These are phyloP conservation scores for Lycocerus yunnanus DNA, from an alignment of 2,888 invertebrate species.

Conservation along the genomic window DNA sequence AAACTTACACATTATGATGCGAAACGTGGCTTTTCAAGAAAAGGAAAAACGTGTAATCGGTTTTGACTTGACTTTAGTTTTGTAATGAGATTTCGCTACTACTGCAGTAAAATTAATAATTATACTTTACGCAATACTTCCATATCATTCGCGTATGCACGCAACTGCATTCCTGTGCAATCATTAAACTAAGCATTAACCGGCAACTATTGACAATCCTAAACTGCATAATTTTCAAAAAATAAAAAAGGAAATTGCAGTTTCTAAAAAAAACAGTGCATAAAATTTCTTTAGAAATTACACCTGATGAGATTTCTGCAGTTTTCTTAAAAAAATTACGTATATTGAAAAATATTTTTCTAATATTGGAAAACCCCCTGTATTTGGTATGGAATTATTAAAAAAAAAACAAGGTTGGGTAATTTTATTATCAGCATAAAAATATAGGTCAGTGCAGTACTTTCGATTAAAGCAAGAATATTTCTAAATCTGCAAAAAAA, in stretches of 20 bases:
- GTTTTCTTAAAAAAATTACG: no score
- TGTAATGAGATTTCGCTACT: background rate
- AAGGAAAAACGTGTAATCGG: background rate
- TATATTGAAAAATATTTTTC: no score
- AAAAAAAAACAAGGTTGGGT: background rate
- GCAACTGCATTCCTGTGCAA: background rate
- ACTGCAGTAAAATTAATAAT: background rate
- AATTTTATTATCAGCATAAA: background rate
- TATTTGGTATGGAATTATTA: no score
- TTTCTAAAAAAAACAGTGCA: background rate
- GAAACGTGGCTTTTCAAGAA: background rate
- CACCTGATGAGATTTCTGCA: background rate
- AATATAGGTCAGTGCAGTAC: background rate
- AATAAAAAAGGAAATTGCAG: background rate
- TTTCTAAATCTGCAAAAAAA: background rate
- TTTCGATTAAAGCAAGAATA: background rate
- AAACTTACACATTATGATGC: background rate
- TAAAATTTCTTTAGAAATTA: background rate
- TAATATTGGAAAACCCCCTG: no score
- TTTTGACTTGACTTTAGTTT: no score
- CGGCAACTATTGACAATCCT: background rate
- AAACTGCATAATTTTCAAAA: background rate
- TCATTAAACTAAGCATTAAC: background rate
- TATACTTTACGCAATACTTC: background rate
- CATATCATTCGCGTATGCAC: background rate